These are phyloP conservation scores for Orthonevra nobilis DNA, from an alignment of 2,888 invertebrate genomes.

Conservation along the genomic window DNA sequence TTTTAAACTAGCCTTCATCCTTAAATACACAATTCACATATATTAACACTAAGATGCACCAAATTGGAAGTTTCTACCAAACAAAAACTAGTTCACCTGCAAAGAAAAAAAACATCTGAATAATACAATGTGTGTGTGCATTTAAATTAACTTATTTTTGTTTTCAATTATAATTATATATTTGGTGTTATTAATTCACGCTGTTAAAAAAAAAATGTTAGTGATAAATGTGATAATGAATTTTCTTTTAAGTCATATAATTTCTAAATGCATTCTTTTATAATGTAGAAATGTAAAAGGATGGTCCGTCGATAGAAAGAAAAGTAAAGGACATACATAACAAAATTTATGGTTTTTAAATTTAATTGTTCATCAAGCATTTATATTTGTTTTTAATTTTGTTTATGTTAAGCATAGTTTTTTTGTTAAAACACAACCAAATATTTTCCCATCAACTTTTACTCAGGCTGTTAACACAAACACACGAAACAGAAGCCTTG, in stretches of 20 bases:
- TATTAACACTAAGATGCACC: constrained; percentile 10
- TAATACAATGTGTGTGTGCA: constrained; percentile 10
- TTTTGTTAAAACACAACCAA: constrained; percentile 64
- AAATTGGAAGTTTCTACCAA: constrained; percentile 8
- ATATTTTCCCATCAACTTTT: constrained; percentile 73
- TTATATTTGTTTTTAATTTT: constrained; percentile 28
- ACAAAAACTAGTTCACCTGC: background rate
- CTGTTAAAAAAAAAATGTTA: constrained; percentile 20
- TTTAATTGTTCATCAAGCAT: constrained; percentile 24
- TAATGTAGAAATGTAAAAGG: constrained; percentile 22
- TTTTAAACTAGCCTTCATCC: constrained; percentile 14
- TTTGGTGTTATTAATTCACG: constrained; percentile 29
- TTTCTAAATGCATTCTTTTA: background rate
- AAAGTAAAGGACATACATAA: background rate
- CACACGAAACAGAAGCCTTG: constrained; percentile 81
- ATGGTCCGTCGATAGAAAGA: constrained; percentile 27
- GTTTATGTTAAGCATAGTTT: constrained; percentile 56
- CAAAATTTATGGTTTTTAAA: background rate
- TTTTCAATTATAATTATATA: constrained; percentile 16
- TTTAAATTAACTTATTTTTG: background rate
- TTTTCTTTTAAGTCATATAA: constrained; percentile 1
- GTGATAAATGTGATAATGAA: constrained; percentile 42
- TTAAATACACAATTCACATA: background rate
- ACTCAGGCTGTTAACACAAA: constrained; percentile 81
- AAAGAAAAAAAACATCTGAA: constrained; percentile 2